phyloP scores from a whole-genome alignment of 2,113 vertebrate species.

The Plecotus auritus region DNA sequence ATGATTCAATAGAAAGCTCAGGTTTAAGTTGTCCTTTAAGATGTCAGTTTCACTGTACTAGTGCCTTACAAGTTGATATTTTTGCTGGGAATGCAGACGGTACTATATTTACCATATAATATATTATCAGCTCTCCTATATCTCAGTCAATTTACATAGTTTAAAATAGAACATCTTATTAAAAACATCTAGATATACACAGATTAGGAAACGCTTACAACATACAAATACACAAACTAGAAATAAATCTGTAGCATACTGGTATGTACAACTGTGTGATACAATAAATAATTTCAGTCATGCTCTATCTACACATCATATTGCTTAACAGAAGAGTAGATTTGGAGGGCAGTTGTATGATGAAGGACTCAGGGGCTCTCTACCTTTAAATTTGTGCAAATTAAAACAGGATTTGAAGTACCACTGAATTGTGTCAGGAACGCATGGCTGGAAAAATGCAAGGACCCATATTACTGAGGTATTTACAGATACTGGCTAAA shows the following conservation, averaged over 20 bases:
- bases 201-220: conserved; percentile 99
- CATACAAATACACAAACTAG: conserved; percentile 99
- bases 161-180: conserved; percentile 99
- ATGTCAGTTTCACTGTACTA: conserved; percentile 90
- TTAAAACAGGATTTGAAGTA: conserved; percentile 82
- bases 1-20: conserved; percentile 87
- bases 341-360: conserved; percentile 81
- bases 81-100: conserved; percentile 95
- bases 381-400: conserved; percentile 87
- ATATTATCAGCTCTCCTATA: conserved; percentile 99
- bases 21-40: conserved; percentile 94
- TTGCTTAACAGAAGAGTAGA: conserved; percentile 99
- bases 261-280: conserved; percentile 97
- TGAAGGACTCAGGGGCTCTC: conserved; percentile 79
- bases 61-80: conserved; percentile 89
- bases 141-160: conserved; percentile 98
- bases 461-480: conserved; percentile 98
- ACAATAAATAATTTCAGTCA: conserved; percentile 98
- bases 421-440: conserved; percentile 82
- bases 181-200: conserved; percentile 99
- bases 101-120: conserved; percentile 95
- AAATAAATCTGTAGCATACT: conserved; percentile 98
- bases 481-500: conserved; percentile 99
- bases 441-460: conserved; percentile 87
- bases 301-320: conserved; percentile 99